Conservation (phyloP, 1,140 invertebrate species). For the Cotesia vestalis region DNA sequence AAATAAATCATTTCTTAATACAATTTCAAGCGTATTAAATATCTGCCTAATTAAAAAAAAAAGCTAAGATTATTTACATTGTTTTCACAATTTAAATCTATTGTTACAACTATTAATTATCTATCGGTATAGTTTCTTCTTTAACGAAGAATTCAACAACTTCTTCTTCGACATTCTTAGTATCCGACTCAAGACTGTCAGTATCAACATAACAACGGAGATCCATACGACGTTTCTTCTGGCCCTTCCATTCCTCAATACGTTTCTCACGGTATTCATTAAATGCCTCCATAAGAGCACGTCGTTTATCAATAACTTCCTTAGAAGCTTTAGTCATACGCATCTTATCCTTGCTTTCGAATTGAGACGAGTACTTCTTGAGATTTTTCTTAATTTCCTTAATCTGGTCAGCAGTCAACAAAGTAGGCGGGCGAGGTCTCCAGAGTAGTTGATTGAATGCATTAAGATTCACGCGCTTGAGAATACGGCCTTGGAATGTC, state of each 20-base stretch:
- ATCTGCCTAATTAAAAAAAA: no score
- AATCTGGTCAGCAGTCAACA: constrained; percentile 82
- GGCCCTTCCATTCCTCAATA: constrained; percentile 77
- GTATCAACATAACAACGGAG: constrained; percentile 91
- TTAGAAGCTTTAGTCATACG: constrained; percentile 93
- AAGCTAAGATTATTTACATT: no score
- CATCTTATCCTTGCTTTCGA: constrained; percentile 96
- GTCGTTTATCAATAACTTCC: constrained; percentile 94
- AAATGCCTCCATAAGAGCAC: constrained; percentile 88
- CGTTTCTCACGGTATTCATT: constrained; percentile 81
- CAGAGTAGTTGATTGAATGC: constrained; percentile 95
- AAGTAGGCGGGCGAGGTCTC: constrained; percentile 90
- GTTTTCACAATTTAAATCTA: no score
- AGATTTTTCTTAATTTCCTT: constrained; percentile 98
- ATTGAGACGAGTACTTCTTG: constrained; percentile 96
- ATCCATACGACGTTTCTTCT: constrained; percentile 82
- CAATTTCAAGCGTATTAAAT: no score
- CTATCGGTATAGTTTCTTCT: constrained; percentile 88
- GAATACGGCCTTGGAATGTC: constrained; percentile 93
- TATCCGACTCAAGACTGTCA: constrained; percentile 86
- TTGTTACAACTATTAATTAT: constrained; percentile 61
- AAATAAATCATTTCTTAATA: no score
- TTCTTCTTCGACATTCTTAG: constrained; percentile 92
- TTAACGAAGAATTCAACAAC: constrained; percentile 97
- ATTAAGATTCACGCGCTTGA: constrained; percentile 86